Evolutionary conservation across 2,888 invertebrate genomes (phyloP).

Genomic region (Anthrax anthrax): DNA sequence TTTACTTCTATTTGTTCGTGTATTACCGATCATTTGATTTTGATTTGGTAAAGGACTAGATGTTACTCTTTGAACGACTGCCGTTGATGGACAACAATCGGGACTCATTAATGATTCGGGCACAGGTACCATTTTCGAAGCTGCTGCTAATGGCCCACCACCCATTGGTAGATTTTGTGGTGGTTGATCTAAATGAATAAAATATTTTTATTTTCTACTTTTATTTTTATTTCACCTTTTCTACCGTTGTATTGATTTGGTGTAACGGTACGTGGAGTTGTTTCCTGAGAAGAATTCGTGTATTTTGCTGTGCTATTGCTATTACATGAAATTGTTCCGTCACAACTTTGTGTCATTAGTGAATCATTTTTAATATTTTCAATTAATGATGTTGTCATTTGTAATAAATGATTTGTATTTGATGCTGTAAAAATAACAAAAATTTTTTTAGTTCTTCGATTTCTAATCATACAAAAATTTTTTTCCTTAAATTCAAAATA

Average conservation of each 20-base stretch:
- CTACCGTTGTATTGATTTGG: constrained; percentile 31
- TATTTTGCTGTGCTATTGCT: constrained; percentile 20
- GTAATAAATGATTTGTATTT: constrained; percentile 22
- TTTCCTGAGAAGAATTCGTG: constrained; percentile 27
- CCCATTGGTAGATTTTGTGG: constrained; percentile 18
- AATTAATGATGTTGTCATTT: constrained; percentile 34
- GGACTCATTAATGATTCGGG: constrained; percentile 80
- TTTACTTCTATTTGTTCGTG: constrained; percentile 30
- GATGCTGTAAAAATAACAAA: constrained; percentile 12
- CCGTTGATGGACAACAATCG: constrained; percentile 38
- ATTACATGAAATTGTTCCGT: constrained; percentile 34
- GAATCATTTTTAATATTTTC: constrained; percentile 32
- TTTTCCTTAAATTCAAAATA: too few relatives aligned
- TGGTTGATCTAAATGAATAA: constrained; percentile 21
- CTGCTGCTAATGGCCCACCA: constrained; percentile 51
- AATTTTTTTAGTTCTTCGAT: not conserved
- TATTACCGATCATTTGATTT: constrained; percentile 21
- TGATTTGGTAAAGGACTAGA: constrained; percentile 26
- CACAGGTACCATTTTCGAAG: constrained; percentile 76
- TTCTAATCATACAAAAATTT: too few relatives aligned
- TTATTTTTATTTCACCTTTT: constrained; percentile 16
- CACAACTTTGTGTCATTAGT: constrained; percentile 48
- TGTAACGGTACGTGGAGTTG: constrained; percentile 30
- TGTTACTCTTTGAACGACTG: constrained; percentile 26
- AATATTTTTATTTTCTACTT: not conserved